phyloP scores from a whole-genome alignment of 2,888 invertebrate genomes.

The Amblyteles armatorius region DNA sequence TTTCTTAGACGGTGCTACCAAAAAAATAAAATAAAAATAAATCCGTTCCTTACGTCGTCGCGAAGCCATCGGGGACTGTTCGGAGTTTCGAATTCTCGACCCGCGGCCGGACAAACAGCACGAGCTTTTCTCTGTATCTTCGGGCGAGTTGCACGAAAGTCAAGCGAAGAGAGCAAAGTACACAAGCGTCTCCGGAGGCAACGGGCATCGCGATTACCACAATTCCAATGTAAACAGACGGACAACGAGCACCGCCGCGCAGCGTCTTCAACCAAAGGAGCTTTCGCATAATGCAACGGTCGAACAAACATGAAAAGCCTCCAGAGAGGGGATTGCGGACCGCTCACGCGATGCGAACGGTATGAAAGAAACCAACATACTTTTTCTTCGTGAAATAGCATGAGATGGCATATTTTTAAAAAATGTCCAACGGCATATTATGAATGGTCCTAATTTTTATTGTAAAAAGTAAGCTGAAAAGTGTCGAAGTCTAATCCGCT shows the following conservation, averaged over 20 bases:
- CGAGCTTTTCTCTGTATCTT: constrained; percentile 1
- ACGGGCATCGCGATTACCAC: constrained; percentile 33
- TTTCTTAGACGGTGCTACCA: not conserved
- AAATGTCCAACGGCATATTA: not conserved
- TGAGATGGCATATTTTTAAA: too few relatives aligned
- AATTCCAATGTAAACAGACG: constrained; percentile 48
- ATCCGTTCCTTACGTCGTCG: not conserved
- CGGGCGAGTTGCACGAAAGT: not conserved
- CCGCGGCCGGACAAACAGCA: not conserved
- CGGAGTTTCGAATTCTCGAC: not conserved
- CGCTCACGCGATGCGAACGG: too few relatives aligned
- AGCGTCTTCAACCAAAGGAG: not conserved
- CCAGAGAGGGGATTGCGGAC: too few relatives aligned
- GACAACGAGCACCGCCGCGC: constrained; percentile 27
- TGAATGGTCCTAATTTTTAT: not conserved
- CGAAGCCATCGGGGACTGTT: not conserved
- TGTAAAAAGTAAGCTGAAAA: not conserved
- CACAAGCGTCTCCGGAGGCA: constrained; percentile 41
- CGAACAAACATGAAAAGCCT: not conserved
- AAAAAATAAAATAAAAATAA: not conserved
- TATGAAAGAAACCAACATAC: too few relatives aligned
- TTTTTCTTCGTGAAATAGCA: too few relatives aligned
- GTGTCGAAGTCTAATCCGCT: not conserved
- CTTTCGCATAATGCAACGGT: constrained; percentile 25
- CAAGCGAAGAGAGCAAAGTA: constrained; percentile 18